A percentile compares a stretch with the other conserved stretches of the same genome.
Conservation (phyloP, 2,113 vertebrate genomes). For the Hemichromis elongatus region DNA sequence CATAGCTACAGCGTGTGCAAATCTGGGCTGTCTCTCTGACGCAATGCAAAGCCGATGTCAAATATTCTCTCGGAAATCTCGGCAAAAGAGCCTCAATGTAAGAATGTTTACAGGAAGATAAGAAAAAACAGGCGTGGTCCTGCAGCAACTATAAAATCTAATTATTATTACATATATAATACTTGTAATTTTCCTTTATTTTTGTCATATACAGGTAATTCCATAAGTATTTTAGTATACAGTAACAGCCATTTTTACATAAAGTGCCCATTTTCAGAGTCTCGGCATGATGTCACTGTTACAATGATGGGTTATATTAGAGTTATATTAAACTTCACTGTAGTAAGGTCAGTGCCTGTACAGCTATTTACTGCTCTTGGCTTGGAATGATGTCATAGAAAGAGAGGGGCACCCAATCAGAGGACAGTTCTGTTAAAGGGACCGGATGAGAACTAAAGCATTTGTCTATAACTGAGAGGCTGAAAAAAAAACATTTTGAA, state of each 20-base stretch:
- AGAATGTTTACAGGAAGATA: not conserved
- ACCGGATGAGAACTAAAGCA: rapidly evolving
- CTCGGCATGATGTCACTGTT: not conserved
- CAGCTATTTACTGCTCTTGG: not conserved
- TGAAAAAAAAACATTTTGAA: not conserved
- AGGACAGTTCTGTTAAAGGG: not conserved
- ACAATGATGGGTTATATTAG: not conserved
- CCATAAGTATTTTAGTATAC: not conserved
- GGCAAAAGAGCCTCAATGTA: not conserved
- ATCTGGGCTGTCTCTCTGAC: not conserved
- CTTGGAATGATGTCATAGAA: not conserved
- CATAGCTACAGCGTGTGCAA: not conserved
- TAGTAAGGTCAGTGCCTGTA: not conserved
- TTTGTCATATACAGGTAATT: not conserved
- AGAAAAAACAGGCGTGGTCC: not conserved
- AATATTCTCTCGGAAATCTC: not conserved
- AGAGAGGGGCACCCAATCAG: not conserved
- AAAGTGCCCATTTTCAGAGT: not conserved
- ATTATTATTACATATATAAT: not conserved
- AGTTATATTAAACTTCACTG: not conserved
- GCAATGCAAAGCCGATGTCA: not conserved
- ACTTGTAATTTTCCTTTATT: not conserved
- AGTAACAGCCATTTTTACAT: not conserved
- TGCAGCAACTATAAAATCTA: not conserved
- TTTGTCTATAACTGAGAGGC: not conserved